Base-by-base conservation (phyloP, 2,797 vertebrate genomes). In the Enteromius afrohamiltoni region DNA sequence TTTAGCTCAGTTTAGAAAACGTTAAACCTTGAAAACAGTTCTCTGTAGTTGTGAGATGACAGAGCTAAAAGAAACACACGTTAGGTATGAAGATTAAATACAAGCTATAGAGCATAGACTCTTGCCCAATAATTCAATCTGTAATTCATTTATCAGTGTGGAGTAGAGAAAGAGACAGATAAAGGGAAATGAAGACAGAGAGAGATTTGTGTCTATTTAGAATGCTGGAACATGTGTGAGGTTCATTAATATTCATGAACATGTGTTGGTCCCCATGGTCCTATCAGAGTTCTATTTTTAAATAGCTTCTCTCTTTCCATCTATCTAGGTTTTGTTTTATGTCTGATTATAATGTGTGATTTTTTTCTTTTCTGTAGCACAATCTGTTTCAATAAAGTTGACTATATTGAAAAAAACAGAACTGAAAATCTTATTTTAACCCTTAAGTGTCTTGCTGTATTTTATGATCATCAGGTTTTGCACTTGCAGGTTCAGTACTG, bases 241-340 rank as follows among this genome's bases (percentile, higher is more conserved):
- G 60, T 42, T 58, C 51, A 75, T 75, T 60, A 76, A 76, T 55
- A 75, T 84, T 84, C 79, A 78, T 85, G 64, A 84, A 53, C 51
- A 73, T 64, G 70, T 79, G 70, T 49, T 14, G 53, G 17, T 79
- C 62, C 69, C 85, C n/a, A 82, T 47, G 60, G 84, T 26, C 29
- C 49, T 62, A 76, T 87, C 64, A 76, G n/a, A 55, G 53, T 84
- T 84, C 74, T 86, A 79, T 83, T 87, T 84, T 83, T 83, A 73
- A 51, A 47, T 29, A 53, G 16, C 47, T 37, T 45, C 62, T 23
- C 73, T 14, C 65, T 74, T 17, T 34, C 34, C 1, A 21, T 70
- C 34, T 31, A 45, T 80, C 51, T 45, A 68, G 77, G 64, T 37
- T 51, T 67, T 65, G 60, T 60, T 60, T 75, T 76, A 60, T 55